Percentiles rank a stretch among this genome's conserved stretches.
Conservation (phyloP, 2,888 invertebrate genomes). For the Epistrophe eligans region DNA sequence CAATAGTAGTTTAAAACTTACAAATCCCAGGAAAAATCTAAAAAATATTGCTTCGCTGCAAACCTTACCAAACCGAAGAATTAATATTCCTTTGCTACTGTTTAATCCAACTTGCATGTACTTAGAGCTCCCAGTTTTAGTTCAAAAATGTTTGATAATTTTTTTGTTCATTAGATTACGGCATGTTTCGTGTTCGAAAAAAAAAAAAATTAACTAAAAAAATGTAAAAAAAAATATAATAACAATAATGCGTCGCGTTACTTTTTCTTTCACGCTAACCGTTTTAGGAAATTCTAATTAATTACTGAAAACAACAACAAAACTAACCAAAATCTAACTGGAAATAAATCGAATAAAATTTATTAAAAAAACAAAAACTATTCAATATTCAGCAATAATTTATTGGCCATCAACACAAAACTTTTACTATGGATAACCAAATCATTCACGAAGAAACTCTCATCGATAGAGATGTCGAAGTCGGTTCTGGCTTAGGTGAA, state of each 20-base stretch:
- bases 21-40: too few species aligned
- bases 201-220: not conserved
- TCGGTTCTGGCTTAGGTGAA: conserved; percentile 77
- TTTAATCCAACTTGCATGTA: conserved; percentile 41
- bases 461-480: conserved; percentile 77
- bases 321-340: conserved; percentile 25
- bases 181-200: conserved; percentile 52
- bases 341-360: conserved; percentile 13
- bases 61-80: not conserved
- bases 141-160: not conserved
- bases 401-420: conserved; percentile 2
- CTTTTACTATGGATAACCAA: conserved; percentile 48
- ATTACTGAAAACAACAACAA: conserved; percentile 59
- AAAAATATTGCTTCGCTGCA: not conserved
- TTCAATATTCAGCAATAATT: conserved; percentile 46
- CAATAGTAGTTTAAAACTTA: too few species aligned
- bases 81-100: not conserved
- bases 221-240: conserved; percentile 1
- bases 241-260: conserved; percentile 27
- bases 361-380: conserved; percentile 10
- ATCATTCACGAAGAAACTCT: conserved; percentile 75
- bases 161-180: conserved; percentile 8
- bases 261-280: conserved; percentile 70
- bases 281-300: conserved; percentile 62
- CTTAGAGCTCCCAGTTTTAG: not conserved